phyloP scores from a whole-genome alignment of 2,888 invertebrate genomes.

The Sesia apiformis region DNA sequence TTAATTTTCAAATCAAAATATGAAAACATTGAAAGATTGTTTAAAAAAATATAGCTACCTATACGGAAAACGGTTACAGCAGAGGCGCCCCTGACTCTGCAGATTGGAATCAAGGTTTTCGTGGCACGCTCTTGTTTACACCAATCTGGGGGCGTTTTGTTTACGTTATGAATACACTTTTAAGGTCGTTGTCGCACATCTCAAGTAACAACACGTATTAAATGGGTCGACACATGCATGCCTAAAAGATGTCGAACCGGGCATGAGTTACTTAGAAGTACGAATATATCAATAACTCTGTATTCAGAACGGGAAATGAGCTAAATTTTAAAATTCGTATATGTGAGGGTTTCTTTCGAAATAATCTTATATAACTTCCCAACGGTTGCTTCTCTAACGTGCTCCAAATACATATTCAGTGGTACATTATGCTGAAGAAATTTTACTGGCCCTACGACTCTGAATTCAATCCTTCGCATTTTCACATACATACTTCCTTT shows the following conservation, averaged over 20 bases:
- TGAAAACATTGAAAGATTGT: too few species aligned
- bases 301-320: conserved; percentile 10
- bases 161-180: conserved; percentile 39
- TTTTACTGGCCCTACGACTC: too few species aligned
- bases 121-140: conserved; percentile 34
- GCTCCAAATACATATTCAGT: background rate
- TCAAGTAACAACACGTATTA: conserved; percentile 14
- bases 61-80: background rate
- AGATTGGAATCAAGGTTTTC: conserved; percentile 41
- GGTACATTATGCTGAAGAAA: too few species aligned
- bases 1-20: too few species aligned
- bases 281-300: conserved; percentile 8
- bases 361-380: background rate
- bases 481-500: too few species aligned
- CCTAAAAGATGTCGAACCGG: conserved; percentile 8
- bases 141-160: conserved; percentile 19
- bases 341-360: conserved; percentile 2
- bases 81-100: conserved; percentile 25
- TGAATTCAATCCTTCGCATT: too few species aligned
- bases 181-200: conserved; percentile 37
- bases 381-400: background rate
- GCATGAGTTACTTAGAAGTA: conserved; percentile 7
- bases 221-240: conserved; percentile 29
- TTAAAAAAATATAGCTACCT: too few species aligned
- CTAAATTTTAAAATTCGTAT: conserved; percentile 17